Base-by-base conservation (phyloP, 2,888 invertebrate genomes). In the Iphiclides podalirius region DNA sequence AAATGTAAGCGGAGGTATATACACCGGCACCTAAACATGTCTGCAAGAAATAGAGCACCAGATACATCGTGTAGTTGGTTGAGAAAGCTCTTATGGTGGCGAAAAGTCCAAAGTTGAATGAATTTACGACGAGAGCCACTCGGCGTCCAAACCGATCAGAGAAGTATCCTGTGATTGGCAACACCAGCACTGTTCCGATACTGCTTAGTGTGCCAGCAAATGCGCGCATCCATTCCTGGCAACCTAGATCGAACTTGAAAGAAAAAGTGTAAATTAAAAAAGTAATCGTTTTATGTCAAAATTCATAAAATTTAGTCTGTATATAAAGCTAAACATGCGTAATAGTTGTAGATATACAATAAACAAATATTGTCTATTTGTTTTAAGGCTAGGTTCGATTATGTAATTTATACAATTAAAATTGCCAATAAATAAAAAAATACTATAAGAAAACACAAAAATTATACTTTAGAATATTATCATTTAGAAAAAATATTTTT, bases 201-300 rank as follows among this genome's bases (percentile, higher is more conserved):
- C 90, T 92, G 64, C 91, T 91, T 2, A 93, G 73, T 3, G 93
- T 92, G 2, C 93, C 93, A 12, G 93, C 90, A 55, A 93, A 63
- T 0, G 92, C 88, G 39, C 93, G 72, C 66, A 91, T 90, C 93
- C 93, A 93, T 58, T 90, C 79, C 23, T 89, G 81, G 60, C 92
- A 92, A 17, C 90, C 89, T 2, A 92, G 69, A 55, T 80, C 70
- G 67, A 90, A 92, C 92, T 92, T 3, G 61, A 31, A 70, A 70
- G 23, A 11, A 12, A 41, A 15, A 23, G 9, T n/a, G n/a, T n/a
- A n/a, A n/a, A n/a, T n/a, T n/a, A n/a, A n/a, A n/a, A n/a, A n/a
- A n/a, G n/a, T n/a, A n/a, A n/a, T n/a, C n/a, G n/a, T n/a, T n/a
- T n/a, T n/a, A n/a, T n/a, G n/a, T n/a, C n/a, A n/a, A n/a, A n/a